Evolutionary conservation across 1,140 invertebrate species (phyloP), one percentile per base, ranked within the genome.

Genomic region (Drosophila burlai): DNA sequence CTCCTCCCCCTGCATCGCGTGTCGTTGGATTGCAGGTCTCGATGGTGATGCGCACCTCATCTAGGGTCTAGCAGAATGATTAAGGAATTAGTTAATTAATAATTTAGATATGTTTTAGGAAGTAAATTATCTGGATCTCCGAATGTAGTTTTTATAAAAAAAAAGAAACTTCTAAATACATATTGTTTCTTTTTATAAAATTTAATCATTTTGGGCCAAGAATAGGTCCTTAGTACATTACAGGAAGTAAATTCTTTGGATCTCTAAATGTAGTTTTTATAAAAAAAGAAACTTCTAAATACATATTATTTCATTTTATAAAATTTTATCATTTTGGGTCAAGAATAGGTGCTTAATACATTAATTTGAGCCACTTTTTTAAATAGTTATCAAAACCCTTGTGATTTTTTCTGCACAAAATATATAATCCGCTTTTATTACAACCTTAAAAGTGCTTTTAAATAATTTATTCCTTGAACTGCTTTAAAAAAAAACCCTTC

Each of bases 31-130:
- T 95, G 92, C 97, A 98, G 90, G 98, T 98, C 94, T 98, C 97
- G 60, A 99, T 95, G 69, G 96, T 96, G 81, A 99, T 97, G 79
- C 96, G 95, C 34, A 99, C 97, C 94, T 98, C 97, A 95, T 99
- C 98, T 76, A 99, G 94, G 85, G 95, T 97, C 98, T 99, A 93
- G 31, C 94, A 7, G 7, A 57, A 46, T 15, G 6, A 42, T 52
- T 26, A 3, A 0, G 7, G 8, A 26, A 49, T 21, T 8, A 3
- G 9, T 54, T 21, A 40, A 18, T 38, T 29, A 15, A 29, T 34
- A 31, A 31, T 29, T 49, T 5, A 21, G 13, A 46, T 21, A 15
- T n/a, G 24, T 49, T 24, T 26, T 3, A 16, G 46, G 3, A 26
- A 21, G 43, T 6, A 5, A 10, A n/a, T 29, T 49, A 15, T 10